Percentiles rank a stretch among this genome's conserved stretches.
These are phyloP conservation scores for Syndactyla subalaris DNA, from an alignment of 2,797 vertebrate species.

Conservation along the genomic window DNA sequence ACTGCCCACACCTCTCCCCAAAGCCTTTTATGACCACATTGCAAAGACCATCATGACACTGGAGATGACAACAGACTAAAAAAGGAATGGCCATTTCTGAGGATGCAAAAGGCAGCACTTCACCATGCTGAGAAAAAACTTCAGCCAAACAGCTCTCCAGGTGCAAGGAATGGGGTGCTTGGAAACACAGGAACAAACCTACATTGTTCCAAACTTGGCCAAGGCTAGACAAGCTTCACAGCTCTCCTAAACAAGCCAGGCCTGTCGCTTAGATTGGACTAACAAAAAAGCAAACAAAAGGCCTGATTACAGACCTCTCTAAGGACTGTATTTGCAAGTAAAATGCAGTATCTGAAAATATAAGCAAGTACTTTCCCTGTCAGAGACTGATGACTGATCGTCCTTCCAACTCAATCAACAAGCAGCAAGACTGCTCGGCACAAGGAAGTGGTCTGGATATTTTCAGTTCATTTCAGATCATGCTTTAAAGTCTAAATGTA, in stretches of 20 bases:
- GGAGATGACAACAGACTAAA: neutral
- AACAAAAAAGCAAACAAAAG: slow-evolving; percentile 63
- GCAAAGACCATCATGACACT: neutral
- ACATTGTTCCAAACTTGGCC: slow-evolving; percentile 7
- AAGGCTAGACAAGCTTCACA: slow-evolving; percentile 34
- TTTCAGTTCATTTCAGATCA: neutral
- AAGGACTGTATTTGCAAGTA: slow-evolving; percentile 56
- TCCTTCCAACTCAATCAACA: slow-evolving; percentile 49
- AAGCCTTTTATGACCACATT: neutral
- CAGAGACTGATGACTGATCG: slow-evolving; percentile 33
- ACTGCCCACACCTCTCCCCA: neutral
- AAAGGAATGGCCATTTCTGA: neutral
- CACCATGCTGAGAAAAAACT: neutral
- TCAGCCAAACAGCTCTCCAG: neutral
- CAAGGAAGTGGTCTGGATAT: neutral
- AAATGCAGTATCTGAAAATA: slow-evolving; percentile 60
- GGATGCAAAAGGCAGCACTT: neutral
- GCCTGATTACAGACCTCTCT: slow-evolving; percentile 58
- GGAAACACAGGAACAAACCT: neutral
- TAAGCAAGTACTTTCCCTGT: slow-evolving; percentile 41
- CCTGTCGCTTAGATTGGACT: slow-evolving; percentile 18
- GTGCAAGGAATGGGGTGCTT: neutral
- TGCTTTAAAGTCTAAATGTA: neutral
- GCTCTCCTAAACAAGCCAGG: slow-evolving; percentile 28
- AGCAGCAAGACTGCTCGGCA: neutral